Evolutionary conservation across 2,113 vertebrate genomes (phyloP).

Genomic region (Trochalopteron elliotii): DNA sequence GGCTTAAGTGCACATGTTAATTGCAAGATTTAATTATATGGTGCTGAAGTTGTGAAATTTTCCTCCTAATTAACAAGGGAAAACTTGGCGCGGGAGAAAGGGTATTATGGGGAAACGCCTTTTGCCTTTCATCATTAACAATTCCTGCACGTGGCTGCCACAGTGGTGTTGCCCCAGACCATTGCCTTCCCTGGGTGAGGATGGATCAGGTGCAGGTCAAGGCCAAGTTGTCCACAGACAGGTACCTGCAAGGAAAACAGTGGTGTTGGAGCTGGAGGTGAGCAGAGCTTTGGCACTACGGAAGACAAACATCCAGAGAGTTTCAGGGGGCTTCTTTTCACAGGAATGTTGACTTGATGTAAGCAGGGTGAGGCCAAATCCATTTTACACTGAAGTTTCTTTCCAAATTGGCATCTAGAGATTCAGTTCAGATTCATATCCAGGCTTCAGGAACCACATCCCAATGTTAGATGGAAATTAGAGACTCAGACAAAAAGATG

Average conservation of each 20-base stretch:
- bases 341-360: background rate
- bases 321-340: background rate
- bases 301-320: background rate
- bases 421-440: background rate
- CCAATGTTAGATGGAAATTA: background rate
- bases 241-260: background rate
- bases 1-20: slow-evolving; percentile 47
- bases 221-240: background rate
- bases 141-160: background rate
- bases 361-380: background rate
- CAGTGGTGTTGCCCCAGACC: background rate
- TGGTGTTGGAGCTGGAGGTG: background rate
- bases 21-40: slow-evolving; percentile 56
- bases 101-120: background rate
- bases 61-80: slow-evolving; percentile 41
- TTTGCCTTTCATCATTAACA: background rate
- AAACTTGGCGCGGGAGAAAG: background rate
- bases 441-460: background rate
- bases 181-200: background rate
- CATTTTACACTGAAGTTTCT: background rate
- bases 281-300: background rate
- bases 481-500: background rate
- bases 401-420: background rate
- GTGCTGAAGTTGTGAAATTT: slow-evolving; percentile 25
- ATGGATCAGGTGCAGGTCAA: background rate